Evolutionary conservation across 1,140 invertebrate species (phyloP).

Genomic region (Drosophila nasuta): DNA sequence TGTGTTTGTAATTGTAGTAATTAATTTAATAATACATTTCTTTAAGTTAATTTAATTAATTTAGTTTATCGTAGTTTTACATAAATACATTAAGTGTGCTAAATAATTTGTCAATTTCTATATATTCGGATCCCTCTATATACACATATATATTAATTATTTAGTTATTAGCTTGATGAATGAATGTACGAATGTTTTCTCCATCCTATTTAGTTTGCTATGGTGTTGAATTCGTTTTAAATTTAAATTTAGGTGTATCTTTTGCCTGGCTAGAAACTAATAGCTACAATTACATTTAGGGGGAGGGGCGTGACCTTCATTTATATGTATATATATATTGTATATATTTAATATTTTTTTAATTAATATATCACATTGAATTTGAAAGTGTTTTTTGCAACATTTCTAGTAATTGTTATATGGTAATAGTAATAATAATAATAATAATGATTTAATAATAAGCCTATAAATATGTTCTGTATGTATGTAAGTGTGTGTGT

Average conservation of each 20-base stretch:
- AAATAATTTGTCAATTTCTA: slow-evolving; percentile 56
- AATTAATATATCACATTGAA: slow-evolving; percentile 83
- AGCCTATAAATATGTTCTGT: slow-evolving; percentile 45
- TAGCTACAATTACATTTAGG: slow-evolving; percentile 63
- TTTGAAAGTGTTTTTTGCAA: slow-evolving; percentile 79
- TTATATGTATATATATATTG: slow-evolving; percentile 35
- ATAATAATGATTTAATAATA: slow-evolving; percentile 58
- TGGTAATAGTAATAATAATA: slow-evolving; percentile 47
- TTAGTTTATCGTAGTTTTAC: slow-evolving; percentile 65
- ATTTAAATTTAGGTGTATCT: slow-evolving; percentile 37
- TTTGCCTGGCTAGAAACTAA: slow-evolving; percentile 71
- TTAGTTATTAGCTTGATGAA: slow-evolving; percentile 46
- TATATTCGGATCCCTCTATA: slow-evolving; percentile 54
- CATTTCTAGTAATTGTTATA: slow-evolving; percentile 77
- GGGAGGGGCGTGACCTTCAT: slow-evolving; percentile 26
- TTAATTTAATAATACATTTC: slow-evolving; percentile 83
- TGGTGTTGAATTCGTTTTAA: slow-evolving; percentile 29
- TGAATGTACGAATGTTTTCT: slow-evolving; percentile 39
- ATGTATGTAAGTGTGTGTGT: slow-evolving; percentile 29
- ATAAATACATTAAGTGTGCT: slow-evolving; percentile 82
- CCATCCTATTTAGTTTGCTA: background rate
- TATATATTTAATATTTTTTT: slow-evolving; percentile 56
- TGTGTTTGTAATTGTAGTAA: slow-evolving; percentile 75
- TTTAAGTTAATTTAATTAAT: slow-evolving; percentile 81
- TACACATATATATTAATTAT: slow-evolving; percentile 51